Evolutionary conservation across 1,140 invertebrate species (phyloP).

Genomic region (Sycophila sp.): DNA sequence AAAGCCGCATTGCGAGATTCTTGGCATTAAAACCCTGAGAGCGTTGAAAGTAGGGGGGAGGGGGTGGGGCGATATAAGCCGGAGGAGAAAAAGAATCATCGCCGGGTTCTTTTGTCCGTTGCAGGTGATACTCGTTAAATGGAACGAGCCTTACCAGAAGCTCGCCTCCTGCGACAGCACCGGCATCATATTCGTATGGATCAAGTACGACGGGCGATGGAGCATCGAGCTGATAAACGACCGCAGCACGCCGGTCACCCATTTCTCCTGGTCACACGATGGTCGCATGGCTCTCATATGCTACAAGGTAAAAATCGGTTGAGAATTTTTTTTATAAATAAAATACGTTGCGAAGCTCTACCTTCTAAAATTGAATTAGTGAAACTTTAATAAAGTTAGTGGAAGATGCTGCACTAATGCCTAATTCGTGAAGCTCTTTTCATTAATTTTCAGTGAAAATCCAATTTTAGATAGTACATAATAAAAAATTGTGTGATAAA

Average conservation of each 20-base stretch:
- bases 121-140: constrained; percentile 94
- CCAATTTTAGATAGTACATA: no score
- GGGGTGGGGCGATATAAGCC: not conserved
- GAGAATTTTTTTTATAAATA: no score
- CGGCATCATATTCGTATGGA: constrained; percentile 99
- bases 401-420: no score
- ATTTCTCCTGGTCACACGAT: constrained; percentile 99
- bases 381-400: no score
- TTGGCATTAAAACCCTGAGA: not conserved
- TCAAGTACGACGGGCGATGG: constrained; percentile 98
- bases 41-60: no score
- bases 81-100: not conserved
- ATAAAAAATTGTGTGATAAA: no score
- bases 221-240: constrained; percentile 99
- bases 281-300: constrained; percentile 98
- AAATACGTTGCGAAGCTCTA: no score
- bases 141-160: constrained; percentile 99
- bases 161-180: constrained; percentile 97
- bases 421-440: no score
- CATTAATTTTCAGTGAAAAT: no score
- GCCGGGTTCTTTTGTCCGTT: constrained; percentile 39
- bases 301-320: constrained; percentile 88
- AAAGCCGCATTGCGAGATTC: not conserved
- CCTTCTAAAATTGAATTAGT: no score
- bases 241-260: constrained; percentile 92